Evolutionary conservation across 2,797 vertebrate genomes (phyloP), one percentile per base, ranked within the genome.

Genomic region (Spondyliosoma cantharus): DNA sequence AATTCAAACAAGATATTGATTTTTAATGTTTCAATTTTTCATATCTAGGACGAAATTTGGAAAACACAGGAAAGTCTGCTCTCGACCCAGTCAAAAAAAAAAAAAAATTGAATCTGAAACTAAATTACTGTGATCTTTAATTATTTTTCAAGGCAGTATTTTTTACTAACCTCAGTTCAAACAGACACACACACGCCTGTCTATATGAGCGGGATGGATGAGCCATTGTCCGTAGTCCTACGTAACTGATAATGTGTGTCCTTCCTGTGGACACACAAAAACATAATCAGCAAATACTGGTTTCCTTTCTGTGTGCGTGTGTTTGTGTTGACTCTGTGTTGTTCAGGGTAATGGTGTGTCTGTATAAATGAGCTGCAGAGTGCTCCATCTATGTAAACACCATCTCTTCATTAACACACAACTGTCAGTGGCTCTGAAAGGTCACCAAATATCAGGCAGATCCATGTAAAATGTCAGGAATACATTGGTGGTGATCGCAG

Each of bases 381-480:
- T 19, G 50, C 25, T 63, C 48, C 59, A 37, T 82, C 82, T 50
- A 24, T 37, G 53, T 37, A 82, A 85, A 82, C 71, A 78, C 7
- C 48, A 57, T 11, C 61, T 77, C 73, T 71, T 81, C 80, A 78
- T 81, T 82, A 80, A 69, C 79, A 74, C 69, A 14, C 45, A 20
- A 11, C 71, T 80, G 85, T 80, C 65, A 66, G 76, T 50, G 74
- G 49, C 78, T 80, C 76, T 76, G 72, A 81, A 73, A 84, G 83
- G 86, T 89, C 86, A 81, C 25, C 80, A 74, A 60, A 77, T 81
- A 83, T 69, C 76, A 64, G 58, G 24, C 79, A 87, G 73, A 81
- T 78, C 43, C 46, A 59, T 74, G 83, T 68, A 80, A 87, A 84
- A 88, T 85, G 79, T 84, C 80, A 76, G 74, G 79, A 86, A 83